Conservation (phyloP, 2,113 vertebrate genomes). For the Otus sunia region DNA sequence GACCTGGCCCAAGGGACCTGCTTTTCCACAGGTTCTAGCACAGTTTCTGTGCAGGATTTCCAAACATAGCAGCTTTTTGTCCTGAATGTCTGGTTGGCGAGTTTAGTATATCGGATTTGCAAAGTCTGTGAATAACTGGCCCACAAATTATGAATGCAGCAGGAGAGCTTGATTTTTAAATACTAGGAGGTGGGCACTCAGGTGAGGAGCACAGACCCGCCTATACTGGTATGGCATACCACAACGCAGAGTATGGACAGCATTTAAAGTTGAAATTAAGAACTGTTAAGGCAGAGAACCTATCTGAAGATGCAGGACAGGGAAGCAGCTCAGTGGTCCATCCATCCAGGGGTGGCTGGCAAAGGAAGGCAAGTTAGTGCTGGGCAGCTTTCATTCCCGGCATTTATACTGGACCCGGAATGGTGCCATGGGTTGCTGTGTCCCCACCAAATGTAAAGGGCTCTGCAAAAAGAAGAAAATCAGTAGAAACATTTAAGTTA, state of each 20-base stretch:
- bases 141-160: background rate
- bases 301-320: background rate
- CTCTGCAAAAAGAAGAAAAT: constrained; percentile 71
- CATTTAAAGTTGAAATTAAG: background rate
- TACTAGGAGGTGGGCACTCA: background rate
- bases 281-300: background rate
- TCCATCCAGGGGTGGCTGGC: background rate
- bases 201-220: background rate
- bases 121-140: background rate
- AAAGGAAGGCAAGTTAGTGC: background rate
- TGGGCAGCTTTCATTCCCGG: constrained; percentile 27
- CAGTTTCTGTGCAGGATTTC: background rate
- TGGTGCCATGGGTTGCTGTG: constrained; percentile 76
- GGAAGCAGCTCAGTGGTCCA: background rate
- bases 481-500: background rate
- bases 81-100: background rate
- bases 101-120: background rate
- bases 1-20: background rate
- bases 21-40: background rate
- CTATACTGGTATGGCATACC: background rate
- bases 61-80: background rate
- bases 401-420: constrained; percentile 73
- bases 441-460: constrained; percentile 77
- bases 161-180: background rate
- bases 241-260: background rate